These are phyloP conservation scores for Alectura lathami DNA, from an alignment of 2,113 vertebrate genomes.

Conservation along the genomic window DNA sequence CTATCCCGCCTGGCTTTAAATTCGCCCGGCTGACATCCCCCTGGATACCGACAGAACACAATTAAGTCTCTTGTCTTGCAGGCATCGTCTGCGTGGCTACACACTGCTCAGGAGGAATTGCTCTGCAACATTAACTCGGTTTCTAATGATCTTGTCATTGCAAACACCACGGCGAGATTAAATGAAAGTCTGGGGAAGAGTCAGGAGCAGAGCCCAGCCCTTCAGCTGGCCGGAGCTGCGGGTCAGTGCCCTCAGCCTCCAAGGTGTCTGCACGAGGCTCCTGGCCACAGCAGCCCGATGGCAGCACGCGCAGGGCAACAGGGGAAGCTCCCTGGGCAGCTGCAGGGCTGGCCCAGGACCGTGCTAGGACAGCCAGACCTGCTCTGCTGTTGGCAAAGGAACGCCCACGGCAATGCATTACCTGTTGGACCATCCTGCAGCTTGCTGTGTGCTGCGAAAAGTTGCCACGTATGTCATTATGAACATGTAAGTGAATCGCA, in stretches of 20 bases:
- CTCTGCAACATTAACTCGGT: background rate
- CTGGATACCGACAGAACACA: conserved; percentile 61
- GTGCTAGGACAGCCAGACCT: background rate
- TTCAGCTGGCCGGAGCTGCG: background rate
- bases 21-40: conserved; percentile 43
- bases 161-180: background rate
- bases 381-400: background rate
- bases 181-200: background rate
- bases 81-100: background rate
- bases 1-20: conserved; percentile 34
- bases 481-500: background rate
- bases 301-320: too few relatives aligned
- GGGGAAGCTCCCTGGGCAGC: background rate
- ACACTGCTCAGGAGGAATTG: conserved; percentile 35
- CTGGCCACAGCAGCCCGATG: background rate
- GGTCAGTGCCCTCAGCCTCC: background rate
- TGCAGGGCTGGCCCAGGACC: background rate
- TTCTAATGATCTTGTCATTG: conserved; percentile 16
- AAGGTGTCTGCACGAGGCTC: background rate
- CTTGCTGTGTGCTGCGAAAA: background rate
- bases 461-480: background rate
- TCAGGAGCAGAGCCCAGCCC: background rate
- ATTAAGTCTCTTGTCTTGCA: conserved; percentile 63
- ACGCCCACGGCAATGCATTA: background rate
- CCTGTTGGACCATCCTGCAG: background rate